These are phyloP conservation scores for Buathra laborator DNA, from an alignment of 2,888 invertebrate species.

Conservation along the genomic window DNA sequence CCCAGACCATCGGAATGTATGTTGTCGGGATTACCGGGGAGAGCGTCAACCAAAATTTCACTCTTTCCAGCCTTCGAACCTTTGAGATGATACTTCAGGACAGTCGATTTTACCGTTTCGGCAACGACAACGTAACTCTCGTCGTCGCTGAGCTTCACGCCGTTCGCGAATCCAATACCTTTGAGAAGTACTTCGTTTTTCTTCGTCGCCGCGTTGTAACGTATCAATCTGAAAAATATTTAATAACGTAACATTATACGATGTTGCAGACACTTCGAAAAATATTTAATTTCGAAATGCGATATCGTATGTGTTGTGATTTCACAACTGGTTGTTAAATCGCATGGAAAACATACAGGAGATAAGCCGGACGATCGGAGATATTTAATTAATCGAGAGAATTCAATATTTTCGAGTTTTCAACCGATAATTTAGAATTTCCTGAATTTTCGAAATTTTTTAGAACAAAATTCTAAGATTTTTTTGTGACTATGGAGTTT, in stretches of 20 bases:
- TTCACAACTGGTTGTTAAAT: not conserved
- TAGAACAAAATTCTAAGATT: too few species aligned
- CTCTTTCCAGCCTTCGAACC: conserved; percentile 93
- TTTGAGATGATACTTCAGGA: conserved; percentile 92
- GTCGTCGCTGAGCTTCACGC: conserved; percentile 92
- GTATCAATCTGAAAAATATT: conserved; percentile 89
- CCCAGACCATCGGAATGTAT: conserved; percentile 87
- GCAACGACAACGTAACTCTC: conserved; percentile 93
- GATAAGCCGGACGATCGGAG: too few species aligned
- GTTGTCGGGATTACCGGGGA: conserved; percentile 91
- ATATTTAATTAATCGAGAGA: too few species aligned
- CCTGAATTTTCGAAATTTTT: too few species aligned
- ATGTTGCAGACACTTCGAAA: not conserved
- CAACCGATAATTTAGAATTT: too few species aligned
- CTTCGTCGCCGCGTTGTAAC: conserved; percentile 92
- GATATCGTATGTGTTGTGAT: not conserved
- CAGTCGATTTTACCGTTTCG: conserved; percentile 89
- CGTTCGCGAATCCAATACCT: conserved; percentile 95
- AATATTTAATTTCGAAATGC: not conserved
- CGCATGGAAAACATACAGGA: not conserved
- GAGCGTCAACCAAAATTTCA: conserved; percentile 93
- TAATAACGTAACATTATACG: not conserved
- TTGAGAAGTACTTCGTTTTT: conserved; percentile 91
- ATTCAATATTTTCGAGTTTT: not conserved
- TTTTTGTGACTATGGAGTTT: too few species aligned